phyloP scores from a whole-genome alignment of 2,888 invertebrate genomes.

The Abscondita cerata region DNA sequence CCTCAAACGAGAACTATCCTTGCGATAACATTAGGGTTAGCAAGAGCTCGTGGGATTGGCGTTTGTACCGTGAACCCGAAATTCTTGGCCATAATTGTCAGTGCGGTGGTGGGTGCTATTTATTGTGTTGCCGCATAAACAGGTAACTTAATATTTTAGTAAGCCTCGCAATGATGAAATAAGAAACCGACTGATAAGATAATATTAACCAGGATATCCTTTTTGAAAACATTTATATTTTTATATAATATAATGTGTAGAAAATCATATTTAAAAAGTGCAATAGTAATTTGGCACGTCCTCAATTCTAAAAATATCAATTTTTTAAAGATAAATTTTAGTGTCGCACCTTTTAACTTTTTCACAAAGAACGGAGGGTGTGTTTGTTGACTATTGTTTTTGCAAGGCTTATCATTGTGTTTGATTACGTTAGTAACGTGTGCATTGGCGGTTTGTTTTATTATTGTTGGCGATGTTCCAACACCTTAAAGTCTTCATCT shows the following conservation, averaged over 20 bases:
- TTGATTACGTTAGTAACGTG: no score
- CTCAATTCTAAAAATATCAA: slow-evolving; percentile 43
- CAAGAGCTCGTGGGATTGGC: slow-evolving; percentile 98
- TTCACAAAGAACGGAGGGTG: no score
- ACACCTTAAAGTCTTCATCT: no score
- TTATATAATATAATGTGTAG: slow-evolving; percentile 16
- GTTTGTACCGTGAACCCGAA: slow-evolving; percentile 99
- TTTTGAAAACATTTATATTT: no score
- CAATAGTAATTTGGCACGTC: slow-evolving; percentile 44
- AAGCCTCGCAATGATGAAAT: not conserved
- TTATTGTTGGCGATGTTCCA: no score
- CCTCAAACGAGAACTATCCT: slow-evolving; percentile 93
- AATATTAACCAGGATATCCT: not conserved
- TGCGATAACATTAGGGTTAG: slow-evolving; percentile 97
- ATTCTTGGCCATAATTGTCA: slow-evolving; percentile 95
- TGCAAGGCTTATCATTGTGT: no score
- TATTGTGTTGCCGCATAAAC: slow-evolving; percentile 91
- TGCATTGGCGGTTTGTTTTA: no score
- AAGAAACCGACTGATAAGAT: slow-evolving; percentile 14
- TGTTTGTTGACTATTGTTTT: no score
- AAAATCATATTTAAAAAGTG: slow-evolving; percentile 43
- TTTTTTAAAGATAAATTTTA: no score
- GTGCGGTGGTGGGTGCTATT: slow-evolving; percentile 97
- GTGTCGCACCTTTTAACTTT: no score
- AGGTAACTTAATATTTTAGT: slow-evolving; percentile 64